Percentiles rank a stretch among this genome's conserved stretches.
phyloP scores from a whole-genome alignment of 2,113 vertebrate genomes.

The Prolemur simus region DNA sequence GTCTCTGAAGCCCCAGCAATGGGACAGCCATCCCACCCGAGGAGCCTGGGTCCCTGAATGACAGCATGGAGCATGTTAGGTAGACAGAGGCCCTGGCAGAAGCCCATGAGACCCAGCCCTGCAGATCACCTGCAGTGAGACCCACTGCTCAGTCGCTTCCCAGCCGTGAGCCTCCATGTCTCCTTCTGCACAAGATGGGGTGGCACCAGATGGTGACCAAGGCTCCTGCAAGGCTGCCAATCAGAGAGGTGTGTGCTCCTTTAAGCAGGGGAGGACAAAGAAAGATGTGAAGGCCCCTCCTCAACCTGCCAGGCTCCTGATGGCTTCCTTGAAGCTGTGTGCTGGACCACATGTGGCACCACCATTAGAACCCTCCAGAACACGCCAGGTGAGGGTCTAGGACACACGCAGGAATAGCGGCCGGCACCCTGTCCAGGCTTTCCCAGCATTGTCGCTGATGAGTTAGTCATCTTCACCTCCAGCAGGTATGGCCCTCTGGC shows the following conservation, averaged over 20 bases:
- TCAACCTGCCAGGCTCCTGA: not conserved
- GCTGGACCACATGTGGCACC: not conserved
- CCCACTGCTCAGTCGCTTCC: not conserved
- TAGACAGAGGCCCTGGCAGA: not conserved
- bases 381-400: not conserved
- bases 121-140: too few species aligned
- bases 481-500: fast-evolving
- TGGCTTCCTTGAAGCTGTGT: not conserved
- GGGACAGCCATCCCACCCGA: not conserved
- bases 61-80: not conserved
- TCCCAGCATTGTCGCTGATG: not conserved
- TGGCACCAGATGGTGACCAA: fast-evolving
- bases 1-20: not conserved
- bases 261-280: not conserved
- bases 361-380: not conserved
- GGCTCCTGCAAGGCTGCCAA: not conserved
- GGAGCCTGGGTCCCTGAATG: not conserved
- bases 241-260: not conserved
- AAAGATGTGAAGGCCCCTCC: fast-evolving
- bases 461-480: not conserved
- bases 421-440: not conserved
- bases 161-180: not conserved
- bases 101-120: not conserved
- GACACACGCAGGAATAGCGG: fast-evolving
- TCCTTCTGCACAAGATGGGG: not conserved